Base-by-base conservation (phyloP, 2,113 vertebrate species). In the Rhinopomastus cyanomelas region DNA sequence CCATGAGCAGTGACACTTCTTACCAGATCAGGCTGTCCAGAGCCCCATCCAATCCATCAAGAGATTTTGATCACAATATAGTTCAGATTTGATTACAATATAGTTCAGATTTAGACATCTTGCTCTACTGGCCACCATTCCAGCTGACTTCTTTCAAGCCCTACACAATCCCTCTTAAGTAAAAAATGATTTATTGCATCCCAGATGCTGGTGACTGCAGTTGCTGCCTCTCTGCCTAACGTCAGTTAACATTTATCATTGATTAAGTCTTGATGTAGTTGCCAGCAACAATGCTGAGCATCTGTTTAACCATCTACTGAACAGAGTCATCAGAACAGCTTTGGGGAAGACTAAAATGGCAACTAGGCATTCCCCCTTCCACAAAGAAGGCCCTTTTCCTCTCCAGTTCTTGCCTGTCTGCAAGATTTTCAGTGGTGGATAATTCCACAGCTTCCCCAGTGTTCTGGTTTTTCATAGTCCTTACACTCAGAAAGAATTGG, bases 381-480 rank as follows among this genome's bases (percentile, higher is more conserved):
- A 64, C 21, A 32, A 16, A 25, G 9, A 52, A 29, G 12, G 6
- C n/a, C 1, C 1, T 0, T 3, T 21, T 5, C 8, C 13, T 44
- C 62, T 1, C 3, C 10, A n/a, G 25, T 5, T 52, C 16, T 12
- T 13, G 32, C 22, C 4, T 57, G 42, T 49, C 14, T n/a, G 18
- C 26, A 37, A 46, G 11, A 55, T 85, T 75, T 83, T 79, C 18
- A 46, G 30, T 72, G 23, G 26, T 23, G 32, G 30, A 26, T 72
- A 51, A n/a, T 67, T 74, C 49, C 25, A 8, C 29, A 75, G 13
- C 29, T 67, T 82, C 62, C 53, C 18, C 16, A 59, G 42, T 3
- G 76, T 81, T 81, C 25, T n/a, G 69, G 10, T 8, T 3, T 65
- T 79, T 51, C 61, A 20, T 6, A 25, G n/a, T 60, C 0, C 0